Evolutionary conservation across 2,888 invertebrate species (phyloP).

Genomic region (Cerceris rybyensis): DNA sequence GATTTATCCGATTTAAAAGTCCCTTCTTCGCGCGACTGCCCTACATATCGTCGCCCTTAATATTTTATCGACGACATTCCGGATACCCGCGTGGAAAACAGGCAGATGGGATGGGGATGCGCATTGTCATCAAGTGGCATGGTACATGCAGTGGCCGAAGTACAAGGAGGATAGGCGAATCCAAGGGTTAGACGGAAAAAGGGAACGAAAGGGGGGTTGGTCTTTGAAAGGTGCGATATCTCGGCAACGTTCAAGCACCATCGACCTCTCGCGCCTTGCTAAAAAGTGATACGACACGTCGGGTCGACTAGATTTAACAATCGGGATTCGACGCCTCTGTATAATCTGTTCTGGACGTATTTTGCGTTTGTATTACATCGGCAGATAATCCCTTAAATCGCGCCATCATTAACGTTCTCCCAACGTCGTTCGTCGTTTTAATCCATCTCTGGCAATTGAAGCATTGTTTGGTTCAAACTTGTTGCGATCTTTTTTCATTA

Average conservation of each 20-base stretch:
- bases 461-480: too few species aligned
- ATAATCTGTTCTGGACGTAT: background rate
- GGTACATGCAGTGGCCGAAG: constrained; percentile 57
- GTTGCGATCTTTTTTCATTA: too few species aligned
- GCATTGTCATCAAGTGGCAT: constrained; percentile 75
- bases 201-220: constrained; percentile 49
- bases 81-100: constrained; percentile 60
- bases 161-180: constrained; percentile 27
- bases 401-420: too few species aligned
- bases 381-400: too few species aligned
- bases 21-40: constrained; percentile 39
- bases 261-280: constrained; percentile 71
- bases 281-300: constrained; percentile 76
- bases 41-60: constrained; percentile 57
- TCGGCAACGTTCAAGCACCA: constrained; percentile 73
- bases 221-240: constrained; percentile 70
- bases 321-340: constrained; percentile 24
- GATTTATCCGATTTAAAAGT: constrained; percentile 21
- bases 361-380: background rate
- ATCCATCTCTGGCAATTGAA: too few species aligned
- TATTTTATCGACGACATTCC: constrained; percentile 66
- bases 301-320: constrained; percentile 40
- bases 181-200: constrained; percentile 47
- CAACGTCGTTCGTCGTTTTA: too few species aligned
- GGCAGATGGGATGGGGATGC: constrained; percentile 62